Evolutionary conservation across 2,113 vertebrate genomes (phyloP), one percentile per base, ranked within the genome.

Genomic region (Globicephala melas): DNA sequence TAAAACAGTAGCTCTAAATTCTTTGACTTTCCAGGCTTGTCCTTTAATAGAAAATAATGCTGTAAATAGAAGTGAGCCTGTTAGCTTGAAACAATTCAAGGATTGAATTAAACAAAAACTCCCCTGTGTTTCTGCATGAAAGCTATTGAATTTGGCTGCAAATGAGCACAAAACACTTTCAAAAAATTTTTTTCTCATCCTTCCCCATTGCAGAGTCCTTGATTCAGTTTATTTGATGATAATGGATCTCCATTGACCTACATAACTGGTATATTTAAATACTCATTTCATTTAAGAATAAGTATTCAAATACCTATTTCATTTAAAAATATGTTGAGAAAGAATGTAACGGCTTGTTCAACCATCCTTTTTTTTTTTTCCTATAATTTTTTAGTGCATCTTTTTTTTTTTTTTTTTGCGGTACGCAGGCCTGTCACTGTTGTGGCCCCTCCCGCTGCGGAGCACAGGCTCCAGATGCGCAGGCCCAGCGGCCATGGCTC

Each of bases 1-100:
- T 86, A 82, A 94, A 97, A 96, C 62, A 87, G 65, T 92, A 87
- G 90, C 70, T 95, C 70, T 96, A 94, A 94, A 95, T 97, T 96
- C 71, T 97, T 97, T 96, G 91, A 94, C 95, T 97, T 98, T 89
- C 74, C 62, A 96, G 70, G 76, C 76, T 96, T 97, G 96, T 96
- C 95, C 92, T 97, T 97, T 98, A 98, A 96, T 97, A 87, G 96
- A 97, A 98, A 97, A 95, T 94, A 96, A 97, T 97, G 94, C 90
- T 93, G 62, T 97, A 98, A 98, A 97, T 96, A 96, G 97, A 97
- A 97, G 76, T 70, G 53, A 94, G 80, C 84, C 96, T 0, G n/a
- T 98, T 98, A 97, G 94, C 96, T 94, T 97, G 96, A 97, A 97
- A 98, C 97, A 98, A 96, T 97, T 97, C 96, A 89, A 95, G 94